Base-by-base conservation (phyloP, 2,113 vertebrate species). In the Eonycteris spelaea region DNA sequence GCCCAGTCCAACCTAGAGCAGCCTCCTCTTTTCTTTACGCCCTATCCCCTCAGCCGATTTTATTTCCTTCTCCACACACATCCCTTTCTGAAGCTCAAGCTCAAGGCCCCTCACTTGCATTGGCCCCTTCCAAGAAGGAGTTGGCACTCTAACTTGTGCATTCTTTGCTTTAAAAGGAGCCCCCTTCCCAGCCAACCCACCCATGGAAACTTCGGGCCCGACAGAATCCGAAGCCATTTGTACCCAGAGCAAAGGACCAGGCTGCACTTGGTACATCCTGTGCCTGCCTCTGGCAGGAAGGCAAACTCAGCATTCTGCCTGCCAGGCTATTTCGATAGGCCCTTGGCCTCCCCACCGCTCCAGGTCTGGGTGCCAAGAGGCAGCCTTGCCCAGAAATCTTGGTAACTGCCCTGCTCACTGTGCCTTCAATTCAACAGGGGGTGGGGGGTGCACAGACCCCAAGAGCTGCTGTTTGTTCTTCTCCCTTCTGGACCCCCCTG, bases 271-370 rank as follows among this genome's bases (percentile, higher is more conserved):
- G 96, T 45, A 88, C 70, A 7, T 48, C 55, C 68, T 95, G 95
- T 96, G 95, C 94, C 80, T 38, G 48, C 70, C 55, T 35, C 88
- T 94, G 92, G 80, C 61, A 45, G 70, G 53, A 38, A 73, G 61
- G 86, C 91, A 75, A 35, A 55, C 61, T 65, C 61, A 68, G 68
- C 45, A 2, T 68, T 86, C 12, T 28, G 51, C 55, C 70, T 65
- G 53, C 80, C 51, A 53, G 53, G 55, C 80, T 63, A 9, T 55
- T 95, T 67, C 33, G 16, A 73, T 73, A 84, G 77, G 67, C 86
- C 16, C 16, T 19, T 48, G 82, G 89, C 82, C 38, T 40, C 48
- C 35, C 51, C 24, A 16, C 16, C 43, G n/a, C 28, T 48, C 28
- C 7, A 10, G 35, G 11, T 33, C 90, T 65, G 65, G 9, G 26